phyloP scores from a whole-genome alignment of 2,888 invertebrate genomes.

The Gasteruption jaculator region DNA sequence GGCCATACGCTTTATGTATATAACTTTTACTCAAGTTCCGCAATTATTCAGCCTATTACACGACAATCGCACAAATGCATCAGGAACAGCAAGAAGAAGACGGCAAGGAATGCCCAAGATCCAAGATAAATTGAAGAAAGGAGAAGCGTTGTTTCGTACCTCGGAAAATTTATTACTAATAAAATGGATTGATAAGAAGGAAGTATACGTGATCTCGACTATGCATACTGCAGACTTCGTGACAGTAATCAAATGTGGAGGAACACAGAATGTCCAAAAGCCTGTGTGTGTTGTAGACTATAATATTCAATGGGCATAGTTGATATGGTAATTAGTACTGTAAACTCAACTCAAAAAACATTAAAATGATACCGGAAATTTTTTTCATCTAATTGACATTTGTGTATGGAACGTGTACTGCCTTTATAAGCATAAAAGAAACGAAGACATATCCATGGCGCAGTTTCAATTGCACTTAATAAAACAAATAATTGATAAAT shows the following conservation, averaged over 20 bases:
- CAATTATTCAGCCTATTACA: slow-evolving; percentile 18
- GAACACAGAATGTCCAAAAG: slow-evolving; percentile 22
- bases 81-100: slow-evolving; percentile 13
- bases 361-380: no score
- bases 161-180: slow-evolving; percentile 20
- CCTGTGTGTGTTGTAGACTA: slow-evolving; percentile 33
- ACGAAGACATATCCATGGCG: no score
- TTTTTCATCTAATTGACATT: no score
- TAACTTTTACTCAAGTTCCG: slow-evolving; percentile 33
- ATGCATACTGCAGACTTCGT: slow-evolving; percentile 27
- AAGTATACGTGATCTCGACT: slow-evolving; percentile 34
- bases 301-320: no score
- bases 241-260: slow-evolving; percentile 23
- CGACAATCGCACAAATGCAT: slow-evolving; percentile 16
- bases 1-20: slow-evolving; percentile 28
- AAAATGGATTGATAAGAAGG: slow-evolving; percentile 41
- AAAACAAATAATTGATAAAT: no score
- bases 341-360: no score
- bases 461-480: no score
- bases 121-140: slow-evolving; percentile 17
- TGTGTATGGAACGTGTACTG: no score
- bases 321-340: no score
- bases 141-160: slow-evolving; percentile 15
- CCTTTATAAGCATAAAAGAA: no score
- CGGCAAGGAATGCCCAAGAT: slow-evolving; percentile 16